phyloP scores from a whole-genome alignment of 2,113 vertebrate species.

The Aptenodytes forsteri region DNA sequence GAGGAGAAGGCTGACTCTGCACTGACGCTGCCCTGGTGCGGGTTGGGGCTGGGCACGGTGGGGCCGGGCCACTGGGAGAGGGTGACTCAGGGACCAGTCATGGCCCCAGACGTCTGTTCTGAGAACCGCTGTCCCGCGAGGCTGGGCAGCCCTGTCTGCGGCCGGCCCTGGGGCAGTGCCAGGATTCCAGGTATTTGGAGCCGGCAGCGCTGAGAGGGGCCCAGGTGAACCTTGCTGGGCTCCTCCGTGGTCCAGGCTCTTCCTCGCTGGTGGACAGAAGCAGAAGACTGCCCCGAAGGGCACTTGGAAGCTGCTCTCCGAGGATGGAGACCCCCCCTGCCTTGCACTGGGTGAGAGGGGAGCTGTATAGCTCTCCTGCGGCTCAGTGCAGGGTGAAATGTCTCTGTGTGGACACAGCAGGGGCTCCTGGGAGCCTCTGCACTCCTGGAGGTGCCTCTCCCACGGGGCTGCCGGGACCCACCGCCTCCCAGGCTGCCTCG shows the following conservation, averaged over 20 bases:
- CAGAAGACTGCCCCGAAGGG: background rate
- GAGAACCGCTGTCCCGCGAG: background rate
- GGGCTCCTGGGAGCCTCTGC: background rate
- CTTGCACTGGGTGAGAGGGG: background rate
- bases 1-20: background rate
- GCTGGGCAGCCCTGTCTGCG: background rate
- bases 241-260: fast-evolving
- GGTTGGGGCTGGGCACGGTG: background rate
- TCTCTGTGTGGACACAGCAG: background rate
- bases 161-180: background rate
- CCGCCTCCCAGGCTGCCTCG: background rate
- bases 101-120: background rate
- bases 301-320: background rate
- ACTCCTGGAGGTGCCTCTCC: background rate
- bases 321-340: background rate
- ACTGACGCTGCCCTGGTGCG: background rate
- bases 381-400: background rate
- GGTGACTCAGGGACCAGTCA: constrained; percentile 55
- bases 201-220: fast-evolving
- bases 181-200: background rate
- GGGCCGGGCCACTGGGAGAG: background rate
- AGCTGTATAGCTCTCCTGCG: fast-evolving
- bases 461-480: fast-evolving
- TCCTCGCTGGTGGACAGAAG: background rate
- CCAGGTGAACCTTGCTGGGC: background rate